These are phyloP conservation scores for Poeciliopsis gracilis DNA, from an alignment of 2,797 vertebrate genomes.

Conservation along the genomic window DNA sequence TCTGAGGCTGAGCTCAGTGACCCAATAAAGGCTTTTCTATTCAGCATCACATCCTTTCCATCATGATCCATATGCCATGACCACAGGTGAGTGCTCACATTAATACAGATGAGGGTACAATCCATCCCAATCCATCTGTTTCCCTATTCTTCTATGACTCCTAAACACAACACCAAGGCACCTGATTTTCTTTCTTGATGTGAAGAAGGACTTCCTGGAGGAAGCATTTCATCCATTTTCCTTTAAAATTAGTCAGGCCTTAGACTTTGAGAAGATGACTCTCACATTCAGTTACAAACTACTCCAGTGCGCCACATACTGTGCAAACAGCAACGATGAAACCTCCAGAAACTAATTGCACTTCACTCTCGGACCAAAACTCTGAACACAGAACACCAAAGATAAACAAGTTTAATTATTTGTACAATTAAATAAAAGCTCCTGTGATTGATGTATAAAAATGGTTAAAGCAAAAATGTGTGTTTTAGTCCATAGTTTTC, in stretches of 20 bases:
- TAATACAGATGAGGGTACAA: background rate
- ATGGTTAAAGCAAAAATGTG: background rate
- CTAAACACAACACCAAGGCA: background rate
- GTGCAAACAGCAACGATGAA: background rate
- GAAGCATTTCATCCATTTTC: background rate
- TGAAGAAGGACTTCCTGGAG: background rate
- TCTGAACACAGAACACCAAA: background rate
- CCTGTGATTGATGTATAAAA: background rate
- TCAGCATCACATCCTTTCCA: background rate
- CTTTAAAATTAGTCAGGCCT: background rate
- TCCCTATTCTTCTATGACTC: background rate
- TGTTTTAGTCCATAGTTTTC: background rate
- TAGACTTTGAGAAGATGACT: background rate
- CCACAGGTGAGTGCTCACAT: background rate
- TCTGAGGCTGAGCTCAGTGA: background rate
- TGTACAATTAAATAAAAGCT: background rate
- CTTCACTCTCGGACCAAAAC: background rate
- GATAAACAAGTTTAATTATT: background rate
- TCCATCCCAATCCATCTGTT: background rate
- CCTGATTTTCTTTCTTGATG: background rate
- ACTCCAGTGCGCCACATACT: background rate
- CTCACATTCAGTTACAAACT: background rate
- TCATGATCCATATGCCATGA: background rate
- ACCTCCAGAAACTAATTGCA: background rate
- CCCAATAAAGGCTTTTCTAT: background rate